These are phyloP conservation scores for Mallotus villosus DNA, from an alignment of 2,797 vertebrate genomes.

Conservation along the genomic window DNA sequence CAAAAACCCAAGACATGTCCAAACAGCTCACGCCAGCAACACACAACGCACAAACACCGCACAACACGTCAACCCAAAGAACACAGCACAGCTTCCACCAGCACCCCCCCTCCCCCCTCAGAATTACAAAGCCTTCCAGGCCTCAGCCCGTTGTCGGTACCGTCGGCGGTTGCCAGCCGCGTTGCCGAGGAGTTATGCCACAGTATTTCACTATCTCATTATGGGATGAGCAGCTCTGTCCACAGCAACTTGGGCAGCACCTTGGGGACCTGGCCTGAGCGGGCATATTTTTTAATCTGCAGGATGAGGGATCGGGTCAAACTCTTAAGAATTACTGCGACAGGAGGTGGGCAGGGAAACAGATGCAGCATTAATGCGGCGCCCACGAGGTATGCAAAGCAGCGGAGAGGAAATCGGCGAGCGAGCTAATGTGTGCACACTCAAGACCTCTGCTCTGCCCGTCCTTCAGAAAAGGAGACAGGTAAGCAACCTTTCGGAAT, in stretches of 20 bases:
- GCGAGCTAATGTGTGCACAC: background rate
- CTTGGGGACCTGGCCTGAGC: constrained; percentile 3
- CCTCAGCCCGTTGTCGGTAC: background rate
- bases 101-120: background rate
- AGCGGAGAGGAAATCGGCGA: background rate
- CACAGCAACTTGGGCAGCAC: constrained; percentile 17
- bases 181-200: constrained; percentile 18
- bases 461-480: constrained; percentile 43
- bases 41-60: background rate
- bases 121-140: background rate
- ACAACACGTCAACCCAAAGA: too few relatives aligned
- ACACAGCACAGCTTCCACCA: background rate
- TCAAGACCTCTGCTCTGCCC: constrained; percentile 24
- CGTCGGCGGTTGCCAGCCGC: background rate
- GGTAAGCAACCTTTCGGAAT: constrained; percentile 44
- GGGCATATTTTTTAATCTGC: constrained; percentile 29
- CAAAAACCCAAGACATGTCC: too few relatives aligned
- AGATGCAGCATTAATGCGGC: constrained; percentile 20
- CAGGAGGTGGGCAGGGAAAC: constrained; percentile 25
- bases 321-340: constrained; percentile 27
- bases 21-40: background rate
- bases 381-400: constrained; percentile 20
- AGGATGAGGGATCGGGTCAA: constrained; percentile 15
- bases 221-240: constrained; percentile 22
- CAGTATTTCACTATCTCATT: constrained; percentile 32